Conservation (phyloP, 2,113 vertebrate species). For the Gymnocephalus cernua region DNA sequence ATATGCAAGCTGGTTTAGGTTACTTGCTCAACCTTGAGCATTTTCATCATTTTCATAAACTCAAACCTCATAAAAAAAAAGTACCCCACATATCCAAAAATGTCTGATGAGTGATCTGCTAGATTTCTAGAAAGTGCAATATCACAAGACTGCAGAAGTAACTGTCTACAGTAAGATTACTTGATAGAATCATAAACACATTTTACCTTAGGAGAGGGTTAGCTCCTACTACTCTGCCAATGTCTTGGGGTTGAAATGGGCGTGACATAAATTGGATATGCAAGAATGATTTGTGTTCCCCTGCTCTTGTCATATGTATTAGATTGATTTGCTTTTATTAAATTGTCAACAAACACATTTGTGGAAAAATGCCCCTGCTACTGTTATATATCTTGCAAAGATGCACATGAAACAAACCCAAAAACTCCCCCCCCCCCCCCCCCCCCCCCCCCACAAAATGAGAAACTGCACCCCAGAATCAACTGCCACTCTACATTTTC, state of each 20-base stretch:
- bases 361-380: background rate
- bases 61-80: constrained; percentile 6
- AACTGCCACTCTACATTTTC: background rate
- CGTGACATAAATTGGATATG: background rate
- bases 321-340: background rate
- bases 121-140: background rate
- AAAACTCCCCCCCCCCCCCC: too few species aligned
- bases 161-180: background rate
- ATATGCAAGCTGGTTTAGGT: constrained; percentile 3
- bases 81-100: background rate
- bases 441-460: too few species aligned
- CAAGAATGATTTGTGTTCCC: constrained; percentile 8
- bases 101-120: background rate
- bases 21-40: background rate
- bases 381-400: background rate
- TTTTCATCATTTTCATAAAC: background rate
- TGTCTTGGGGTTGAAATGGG: background rate
- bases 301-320: background rate
- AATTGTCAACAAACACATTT: background rate
- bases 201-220: background rate
- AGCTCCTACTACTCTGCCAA: background rate
- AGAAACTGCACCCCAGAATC: background rate
- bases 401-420: background rate
- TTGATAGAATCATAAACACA: background rate
- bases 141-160: background rate